Evolutionary conservation across 2,113 vertebrate species (phyloP).

Genomic region (Pedionomus torquatus): DNA sequence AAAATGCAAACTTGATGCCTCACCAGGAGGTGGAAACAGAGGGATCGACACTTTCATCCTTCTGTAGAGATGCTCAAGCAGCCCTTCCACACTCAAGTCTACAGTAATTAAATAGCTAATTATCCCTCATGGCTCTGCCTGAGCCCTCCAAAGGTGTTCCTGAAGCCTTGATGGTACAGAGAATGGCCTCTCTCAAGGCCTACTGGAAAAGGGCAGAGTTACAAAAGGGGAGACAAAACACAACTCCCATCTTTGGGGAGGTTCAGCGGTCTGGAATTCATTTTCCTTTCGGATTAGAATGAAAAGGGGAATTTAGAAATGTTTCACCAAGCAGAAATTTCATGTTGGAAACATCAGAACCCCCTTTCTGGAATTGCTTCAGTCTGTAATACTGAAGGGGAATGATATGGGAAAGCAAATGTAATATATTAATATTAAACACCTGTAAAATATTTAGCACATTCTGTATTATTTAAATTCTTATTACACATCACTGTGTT

Average conservation of each 20-base stretch:
- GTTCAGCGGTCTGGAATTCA: neutral
- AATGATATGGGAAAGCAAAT: neutral
- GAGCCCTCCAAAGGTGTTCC: neutral
- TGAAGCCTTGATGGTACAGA: neutral
- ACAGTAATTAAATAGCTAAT: neutral
- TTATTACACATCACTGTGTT: neutral
- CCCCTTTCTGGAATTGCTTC: neutral
- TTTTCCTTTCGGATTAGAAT: neutral
- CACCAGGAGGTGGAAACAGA: rapidly evolving
- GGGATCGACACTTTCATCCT: too few relatives aligned
- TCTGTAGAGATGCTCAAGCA: neutral
- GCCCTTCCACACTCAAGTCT: neutral
- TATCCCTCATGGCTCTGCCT: rapidly evolving
- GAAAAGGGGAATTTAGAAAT: neutral
- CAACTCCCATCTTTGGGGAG: neutral
- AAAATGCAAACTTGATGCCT: neutral
- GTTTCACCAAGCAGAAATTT: neutral
- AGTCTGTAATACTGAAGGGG: neutral
- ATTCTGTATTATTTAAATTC: neutral
- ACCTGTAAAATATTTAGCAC: neutral
- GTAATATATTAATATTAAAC: constrained; percentile 13
- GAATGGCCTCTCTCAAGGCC: neutral
- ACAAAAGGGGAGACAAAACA: neutral
- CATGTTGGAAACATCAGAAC: neutral
- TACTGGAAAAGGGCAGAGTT: neutral